Percentiles rank a stretch among this genome's conserved stretches.
phyloP scores from a whole-genome alignment of 2,888 invertebrate species.

The Desoria tigrina region DNA sequence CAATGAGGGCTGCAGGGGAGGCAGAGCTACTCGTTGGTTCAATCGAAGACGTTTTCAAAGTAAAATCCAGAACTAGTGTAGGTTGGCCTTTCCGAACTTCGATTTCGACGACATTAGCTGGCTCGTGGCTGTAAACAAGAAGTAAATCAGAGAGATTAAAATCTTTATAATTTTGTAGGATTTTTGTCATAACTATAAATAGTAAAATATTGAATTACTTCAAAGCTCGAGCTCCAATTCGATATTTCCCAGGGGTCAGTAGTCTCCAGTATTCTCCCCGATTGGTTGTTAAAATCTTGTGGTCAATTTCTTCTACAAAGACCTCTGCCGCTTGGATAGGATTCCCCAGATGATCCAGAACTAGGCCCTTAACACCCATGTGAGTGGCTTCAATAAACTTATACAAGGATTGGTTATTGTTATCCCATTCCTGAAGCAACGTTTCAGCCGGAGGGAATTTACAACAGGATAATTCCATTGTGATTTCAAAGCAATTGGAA shows the following conservation, averaged over 20 bases:
- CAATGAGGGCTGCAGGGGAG: conserved; percentile 7
- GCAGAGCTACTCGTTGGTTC: not conserved
- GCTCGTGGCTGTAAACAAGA: conserved; percentile 33
- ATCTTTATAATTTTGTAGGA: not conserved
- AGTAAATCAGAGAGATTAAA: conserved; percentile 1
- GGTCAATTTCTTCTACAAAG: conserved; percentile 73
- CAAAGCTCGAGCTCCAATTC: conserved; percentile 69
- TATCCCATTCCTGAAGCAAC: conserved; percentile 77
- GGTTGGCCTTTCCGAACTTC: conserved; percentile 25
- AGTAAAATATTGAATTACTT: no score
- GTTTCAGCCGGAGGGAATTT: conserved; percentile 78
- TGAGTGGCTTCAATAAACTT: conserved; percentile 80
- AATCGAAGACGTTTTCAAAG: conserved; percentile 16
- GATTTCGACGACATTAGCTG: conserved; percentile 38
- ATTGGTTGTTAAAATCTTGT: conserved; percentile 74
- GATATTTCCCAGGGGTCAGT: conserved; percentile 82
- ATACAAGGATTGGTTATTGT: conserved; percentile 82
- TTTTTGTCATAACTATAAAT: not conserved
- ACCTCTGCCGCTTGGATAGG: conserved; percentile 75
- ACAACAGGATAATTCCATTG: conserved; percentile 93
- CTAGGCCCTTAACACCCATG: conserved; percentile 69
- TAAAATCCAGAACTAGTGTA: conserved; percentile 37
- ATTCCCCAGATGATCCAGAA: conserved; percentile 65
- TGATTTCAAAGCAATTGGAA: conserved; percentile 95
- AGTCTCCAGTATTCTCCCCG: conserved; percentile 94